Base-by-base conservation (phyloP, 1,140 invertebrate species). In the Thaumetopoea pityocampa region DNA sequence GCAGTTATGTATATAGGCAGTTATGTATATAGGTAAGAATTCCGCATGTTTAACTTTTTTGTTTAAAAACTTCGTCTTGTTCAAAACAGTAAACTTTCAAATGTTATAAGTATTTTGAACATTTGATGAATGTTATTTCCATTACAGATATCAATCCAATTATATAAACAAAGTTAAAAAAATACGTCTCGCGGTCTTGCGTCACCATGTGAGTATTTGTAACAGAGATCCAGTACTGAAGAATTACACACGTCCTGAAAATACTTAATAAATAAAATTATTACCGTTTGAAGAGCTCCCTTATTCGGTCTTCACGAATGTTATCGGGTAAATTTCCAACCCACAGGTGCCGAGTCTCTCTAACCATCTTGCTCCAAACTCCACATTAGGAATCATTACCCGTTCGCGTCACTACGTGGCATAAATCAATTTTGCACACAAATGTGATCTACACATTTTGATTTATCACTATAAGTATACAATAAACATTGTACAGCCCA, bases 271-370 rank as follows among this genome's bases (percentile, higher is more conserved):
- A 51, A 43, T 35, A 26, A 41, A 48, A 85, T 85, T 85, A 48
- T 86, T 92, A 98, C 96, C 96, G 92, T 94, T 97, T 97, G 88
- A 98, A 97, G 89, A 97, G 94, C 88, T 97, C 95, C 89, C 93
- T 90, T 88, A 97, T 95, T 85, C 93, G 91, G 86, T 97, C 95
- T 89, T 97, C 95, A 78, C 93, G 92, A 89, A 96, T 95, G 90
- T 96, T 97, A 91, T 98, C 96, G 92, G 96, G 96, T 92, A 98
- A 94, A 94, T 98, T 98, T 93, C 96, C 96, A 92, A 99, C 96
- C 95, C 96, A 97, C 90, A 98, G 93, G 91, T 99, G 96, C 91
- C 96, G 95, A 92, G 96, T 98, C 94, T 98, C 96, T 94, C 97
- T 97, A 93, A 98, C 97, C 97, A 98, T 98, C 92, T 94, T 96